phyloP scores from a whole-genome alignment of 2,113 vertebrate genomes.

The Narcine bancroftii region DNA sequence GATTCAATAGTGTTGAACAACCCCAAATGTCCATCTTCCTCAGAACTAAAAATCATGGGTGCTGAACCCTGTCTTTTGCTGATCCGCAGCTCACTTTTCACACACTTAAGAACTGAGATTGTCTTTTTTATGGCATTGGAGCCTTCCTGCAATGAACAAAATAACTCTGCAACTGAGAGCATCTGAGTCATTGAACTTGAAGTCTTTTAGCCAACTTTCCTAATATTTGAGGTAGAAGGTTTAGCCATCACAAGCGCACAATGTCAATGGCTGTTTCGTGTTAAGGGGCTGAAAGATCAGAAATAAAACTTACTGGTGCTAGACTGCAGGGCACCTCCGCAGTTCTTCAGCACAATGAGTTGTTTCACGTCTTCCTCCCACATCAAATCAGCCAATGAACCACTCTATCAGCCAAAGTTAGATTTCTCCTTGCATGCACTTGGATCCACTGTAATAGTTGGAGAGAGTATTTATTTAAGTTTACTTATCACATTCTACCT shows the following conservation, averaged over 20 bases:
- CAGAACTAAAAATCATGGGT: too few species aligned
- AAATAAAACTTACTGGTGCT: not conserved
- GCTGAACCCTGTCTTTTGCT: not conserved
- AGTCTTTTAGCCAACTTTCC: not conserved
- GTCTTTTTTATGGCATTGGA: not conserved
- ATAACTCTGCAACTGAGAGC: not conserved
- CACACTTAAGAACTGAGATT: not conserved
- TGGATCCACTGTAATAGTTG: not conserved
- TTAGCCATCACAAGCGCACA: not conserved
- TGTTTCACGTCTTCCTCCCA: not conserved
- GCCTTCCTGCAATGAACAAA: not conserved
- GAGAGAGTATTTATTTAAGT: too few species aligned
- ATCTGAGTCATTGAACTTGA: not conserved
- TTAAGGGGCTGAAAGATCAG: not conserved
- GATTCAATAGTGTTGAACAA: too few species aligned
- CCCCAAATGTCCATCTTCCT: too few species aligned
- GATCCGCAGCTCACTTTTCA: not conserved
- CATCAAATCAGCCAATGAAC: not conserved
- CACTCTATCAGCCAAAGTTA: too few species aligned
- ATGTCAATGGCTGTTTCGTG: not conserved
- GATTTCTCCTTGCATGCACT: too few species aligned
- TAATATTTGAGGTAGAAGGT: not conserved
- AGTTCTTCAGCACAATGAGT: not conserved
- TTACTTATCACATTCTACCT: too few species aligned
- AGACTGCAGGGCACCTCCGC: not conserved